These are phyloP conservation scores for Dasyornis broadbenti DNA, from an alignment of 2,113 vertebrate genomes.

Conservation along the genomic window DNA sequence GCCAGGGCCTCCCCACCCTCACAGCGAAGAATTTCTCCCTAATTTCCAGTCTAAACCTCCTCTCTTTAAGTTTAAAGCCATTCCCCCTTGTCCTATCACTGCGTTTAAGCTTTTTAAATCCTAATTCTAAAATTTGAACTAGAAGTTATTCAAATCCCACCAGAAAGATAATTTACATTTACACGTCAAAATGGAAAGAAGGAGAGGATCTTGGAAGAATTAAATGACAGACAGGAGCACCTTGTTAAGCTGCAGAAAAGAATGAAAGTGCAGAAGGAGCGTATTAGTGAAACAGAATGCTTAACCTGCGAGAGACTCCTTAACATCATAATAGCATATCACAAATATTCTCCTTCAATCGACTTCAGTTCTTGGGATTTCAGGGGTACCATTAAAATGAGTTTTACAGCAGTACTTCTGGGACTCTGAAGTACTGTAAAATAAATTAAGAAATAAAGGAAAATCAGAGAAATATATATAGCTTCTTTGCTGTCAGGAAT, in stretches of 20 bases:
- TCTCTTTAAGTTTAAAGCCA: not conserved
- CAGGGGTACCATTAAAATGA: not conserved
- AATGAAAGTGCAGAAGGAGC: not conserved
- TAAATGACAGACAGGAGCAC: not conserved
- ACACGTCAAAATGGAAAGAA: not conserved
- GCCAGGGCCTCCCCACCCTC: rapidly evolving
- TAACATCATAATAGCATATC: not conserved
- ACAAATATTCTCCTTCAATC: not conserved
- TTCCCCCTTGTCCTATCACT: rapidly evolving
- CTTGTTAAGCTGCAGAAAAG: not conserved
- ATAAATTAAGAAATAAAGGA: not conserved
- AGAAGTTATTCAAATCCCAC: not conserved
- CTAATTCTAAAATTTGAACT: not conserved
- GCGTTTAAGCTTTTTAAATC: not conserved
- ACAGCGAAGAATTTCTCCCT: not conserved
- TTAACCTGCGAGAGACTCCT: not conserved
- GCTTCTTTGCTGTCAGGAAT: not conserved
- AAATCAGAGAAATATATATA: not conserved
- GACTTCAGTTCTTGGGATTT: not conserved
- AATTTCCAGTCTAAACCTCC: not conserved
- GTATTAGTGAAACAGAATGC: not conserved
- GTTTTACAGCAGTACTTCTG: not conserved
- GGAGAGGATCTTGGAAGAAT: not conserved
- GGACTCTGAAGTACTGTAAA: not conserved
- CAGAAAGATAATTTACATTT: not conserved